These are phyloP conservation scores for Odontophorus gujanensis DNA, from an alignment of 2,113 vertebrate genomes.

Conservation along the genomic window DNA sequence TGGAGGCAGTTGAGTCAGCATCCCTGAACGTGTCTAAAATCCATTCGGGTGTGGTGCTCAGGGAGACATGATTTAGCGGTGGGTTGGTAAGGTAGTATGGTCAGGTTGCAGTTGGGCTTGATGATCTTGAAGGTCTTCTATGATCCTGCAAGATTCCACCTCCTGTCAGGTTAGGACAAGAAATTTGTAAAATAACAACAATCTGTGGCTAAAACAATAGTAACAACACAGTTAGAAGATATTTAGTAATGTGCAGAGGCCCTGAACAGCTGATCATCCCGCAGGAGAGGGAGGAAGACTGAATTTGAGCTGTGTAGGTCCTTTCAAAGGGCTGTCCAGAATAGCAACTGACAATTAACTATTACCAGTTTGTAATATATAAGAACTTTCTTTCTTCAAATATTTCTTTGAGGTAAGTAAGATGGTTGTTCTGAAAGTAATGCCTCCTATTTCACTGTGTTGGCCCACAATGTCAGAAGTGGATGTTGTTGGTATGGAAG, in stretches of 20 bases:
- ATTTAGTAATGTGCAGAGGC: background rate
- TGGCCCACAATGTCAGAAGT: too few relatives aligned
- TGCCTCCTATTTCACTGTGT: too few relatives aligned
- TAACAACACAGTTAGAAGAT: fast-evolving
- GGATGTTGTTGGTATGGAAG: too few relatives aligned
- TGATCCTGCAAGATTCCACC: background rate
- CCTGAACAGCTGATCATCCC: background rate
- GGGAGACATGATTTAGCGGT: too few relatives aligned
- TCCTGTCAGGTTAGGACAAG: background rate
- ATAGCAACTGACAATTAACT: background rate
- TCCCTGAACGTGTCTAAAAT: too few relatives aligned
- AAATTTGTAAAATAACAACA: background rate
- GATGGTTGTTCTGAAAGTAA: too few relatives aligned
- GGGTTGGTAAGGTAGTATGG: too few relatives aligned
- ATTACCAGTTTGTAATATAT: background rate
- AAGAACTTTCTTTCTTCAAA: background rate
- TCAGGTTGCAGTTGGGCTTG: too few relatives aligned
- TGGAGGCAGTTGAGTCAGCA: too few relatives aligned
- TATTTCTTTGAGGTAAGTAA: background rate
- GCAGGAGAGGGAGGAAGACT: background rate
- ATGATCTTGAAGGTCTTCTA: too few relatives aligned
- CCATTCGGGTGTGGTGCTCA: too few relatives aligned
- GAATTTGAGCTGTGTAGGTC: background rate
- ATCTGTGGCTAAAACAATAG: background rate
- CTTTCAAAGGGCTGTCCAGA: background rate